Evolutionary conservation across 2,888 invertebrate genomes (phyloP), one percentile per base, ranked within the genome.

Genomic region (Ophioninae sp.): DNA sequence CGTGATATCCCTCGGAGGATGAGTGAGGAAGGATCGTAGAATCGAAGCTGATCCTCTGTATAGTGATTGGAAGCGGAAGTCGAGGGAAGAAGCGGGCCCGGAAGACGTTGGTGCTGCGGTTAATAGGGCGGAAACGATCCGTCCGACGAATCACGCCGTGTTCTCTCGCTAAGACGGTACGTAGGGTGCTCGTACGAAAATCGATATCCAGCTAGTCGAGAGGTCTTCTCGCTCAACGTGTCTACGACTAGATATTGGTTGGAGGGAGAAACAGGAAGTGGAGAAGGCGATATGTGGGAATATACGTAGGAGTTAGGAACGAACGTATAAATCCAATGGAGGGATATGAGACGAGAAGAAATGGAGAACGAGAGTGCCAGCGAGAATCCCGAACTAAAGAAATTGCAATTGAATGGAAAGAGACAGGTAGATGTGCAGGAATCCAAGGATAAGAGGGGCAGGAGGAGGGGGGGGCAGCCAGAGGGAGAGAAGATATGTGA

Each of bases 111-210:
- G 85, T 79, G 82, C 85, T 79, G 80, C 79, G 76, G 84, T 83
- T 85, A 85, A 85, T 85, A 86, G 83, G 83, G 85, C 85, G 86
- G 86, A 86, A 86, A 83, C 83, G 85, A 85, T 86, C 78, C 85
- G 82, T 83, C 79, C 81, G 70, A 82, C 81, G 85, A 82, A 85
- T 86, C 85, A 83, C 83, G 83, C 81, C 75, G 64, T 37, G 82
- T 61, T 70, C 74, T 78, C 74, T 75, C 37, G 37, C 61, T 67
- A 75, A 69, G 81, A 65, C 67, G 65, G 65, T 68, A 77, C 39
- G 39, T 30, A 2, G 30, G 59, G 61, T 74, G 73, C 77, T 70
- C 61, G 78, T 70, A 39, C 74, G 61, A 78, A 62, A 84, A 84
- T 84, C 83, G 81, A 84, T 84, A 81, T 81, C 83, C 78, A 73